Percentiles rank a stretch among this genome's conserved stretches.
Evolutionary conservation across 2,888 invertebrate species (phyloP).

Genomic region (Drosophila formosana): DNA sequence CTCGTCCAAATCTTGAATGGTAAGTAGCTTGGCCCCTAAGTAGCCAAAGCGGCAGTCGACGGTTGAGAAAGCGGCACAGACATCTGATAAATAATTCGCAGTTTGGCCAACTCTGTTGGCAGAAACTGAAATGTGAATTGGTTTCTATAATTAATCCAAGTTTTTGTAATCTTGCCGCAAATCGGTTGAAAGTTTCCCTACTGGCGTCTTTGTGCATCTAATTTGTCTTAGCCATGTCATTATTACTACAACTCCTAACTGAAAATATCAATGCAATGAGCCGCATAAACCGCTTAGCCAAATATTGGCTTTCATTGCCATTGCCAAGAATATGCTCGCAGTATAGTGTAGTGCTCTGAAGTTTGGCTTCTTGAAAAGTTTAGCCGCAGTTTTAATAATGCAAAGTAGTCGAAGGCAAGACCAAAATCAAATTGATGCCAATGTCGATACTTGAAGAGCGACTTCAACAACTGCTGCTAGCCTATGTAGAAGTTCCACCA

Average conservation of each 20-base stretch:
- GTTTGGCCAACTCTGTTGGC: background rate
- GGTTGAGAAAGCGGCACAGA: background rate
- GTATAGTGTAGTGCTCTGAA: conserved; percentile 18
- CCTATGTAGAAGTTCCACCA: conserved; percentile 45
- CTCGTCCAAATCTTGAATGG: background rate
- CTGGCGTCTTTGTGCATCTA: conserved; percentile 31
- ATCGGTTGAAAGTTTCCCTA: conserved; percentile 23
- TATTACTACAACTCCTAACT: conserved; percentile 47
- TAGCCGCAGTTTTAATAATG: conserved; percentile 69
- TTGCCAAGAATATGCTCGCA: conserved; percentile 17
- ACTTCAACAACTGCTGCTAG: conserved; percentile 64
- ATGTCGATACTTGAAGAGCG: conserved; percentile 62
- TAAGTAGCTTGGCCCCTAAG: conserved; percentile 21
- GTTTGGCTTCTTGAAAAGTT: conserved; percentile 60
- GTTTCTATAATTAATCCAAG: background rate
- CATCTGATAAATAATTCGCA: conserved; percentile 7
- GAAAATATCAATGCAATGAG: conserved; percentile 71
- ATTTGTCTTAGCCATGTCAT: conserved; percentile 42
- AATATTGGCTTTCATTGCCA: conserved; percentile 46
- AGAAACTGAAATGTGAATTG: background rate
- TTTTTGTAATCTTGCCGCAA: background rate
- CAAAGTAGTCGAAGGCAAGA: conserved; percentile 60
- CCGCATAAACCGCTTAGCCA: conserved; percentile 53
- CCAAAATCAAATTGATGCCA: conserved; percentile 68
- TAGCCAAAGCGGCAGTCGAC: conserved; percentile 1